Evolutionary conservation across 2,113 vertebrate species (phyloP), one percentile per base, ranked within the genome.

Genomic region (Halcyon senegalensis): DNA sequence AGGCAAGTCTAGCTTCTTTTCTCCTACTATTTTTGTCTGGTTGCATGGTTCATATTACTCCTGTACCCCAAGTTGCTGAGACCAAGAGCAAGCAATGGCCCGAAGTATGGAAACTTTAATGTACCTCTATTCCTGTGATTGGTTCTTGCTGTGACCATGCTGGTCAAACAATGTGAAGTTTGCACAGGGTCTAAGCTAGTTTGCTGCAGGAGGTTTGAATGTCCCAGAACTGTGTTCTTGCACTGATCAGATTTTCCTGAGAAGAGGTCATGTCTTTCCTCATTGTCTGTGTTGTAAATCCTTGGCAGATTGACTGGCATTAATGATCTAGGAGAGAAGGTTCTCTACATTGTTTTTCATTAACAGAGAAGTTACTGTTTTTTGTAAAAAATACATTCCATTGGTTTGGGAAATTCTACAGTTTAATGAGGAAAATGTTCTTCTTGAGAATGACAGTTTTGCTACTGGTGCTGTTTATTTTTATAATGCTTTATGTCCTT

Each of bases 401-500:
- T 51, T 91, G 64, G 46, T 27, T 96, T 92, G 53, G 31, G 73
- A 93, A 97, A 85, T 86, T 87, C 70, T 92, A 67, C 81, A 43
- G 48, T 94, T 81, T 94, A 96, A 95, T 69, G 77, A 95, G 87
- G 76, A 77, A 67, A 84, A 73, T 76, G 30, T 93, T 96, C 66
- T 86, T 90, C 55, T 83, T 44, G 10, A 66, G 58, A 89, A 69
- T 90, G 90, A 91, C 94, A 91, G 83, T 70, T 89, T 89, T 94
- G 67, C 35, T 89, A 75, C 30, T 75, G 66, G 13, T 82, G 69
- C 62, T 94, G 66, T 95, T 96, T 92, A 87, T 91, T 96, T 96
- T 92, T 78, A 56, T 85, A 75, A 85, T 62, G 48, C 64, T 96
- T 91, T 85, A 66, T 91, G 58, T 86, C 58, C 67, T 95, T 91